phyloP scores from a whole-genome alignment of 2,888 invertebrate genomes.

The Dusona sp. region DNA sequence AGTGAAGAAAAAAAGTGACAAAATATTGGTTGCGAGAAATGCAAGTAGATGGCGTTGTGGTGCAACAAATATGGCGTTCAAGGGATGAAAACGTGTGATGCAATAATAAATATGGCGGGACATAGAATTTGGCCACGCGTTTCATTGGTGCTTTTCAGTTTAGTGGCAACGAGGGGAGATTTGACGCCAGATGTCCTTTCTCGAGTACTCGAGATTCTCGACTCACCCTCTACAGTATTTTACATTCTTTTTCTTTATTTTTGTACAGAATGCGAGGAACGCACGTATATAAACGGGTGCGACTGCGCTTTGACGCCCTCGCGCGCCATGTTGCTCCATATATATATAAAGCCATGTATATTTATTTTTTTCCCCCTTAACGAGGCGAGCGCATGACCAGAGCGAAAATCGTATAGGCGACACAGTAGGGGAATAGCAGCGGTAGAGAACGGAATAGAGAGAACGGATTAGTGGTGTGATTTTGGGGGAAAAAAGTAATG shows the following conservation, averaged over 20 bases:
- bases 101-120: slow-evolving; percentile 16
- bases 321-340: slow-evolving; percentile 23
- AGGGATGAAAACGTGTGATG: slow-evolving; percentile 18
- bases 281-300: slow-evolving; percentile 12
- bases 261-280: not conserved
- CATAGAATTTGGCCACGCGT: not conserved
- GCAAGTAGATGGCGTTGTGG: not conserved
- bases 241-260: not conserved
- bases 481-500: not conserved
- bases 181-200: slow-evolving; percentile 28
- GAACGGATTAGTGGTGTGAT: not conserved
- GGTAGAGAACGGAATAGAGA: slow-evolving; percentile 5
- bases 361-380: slow-evolving; percentile 36
- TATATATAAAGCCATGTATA: not conserved
- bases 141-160: slow-evolving; percentile 4
- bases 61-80: not conserved
- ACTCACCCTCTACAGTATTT: not conserved
- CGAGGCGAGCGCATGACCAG: slow-evolving; percentile 50
- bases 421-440: slow-evolving; percentile 47
- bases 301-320: slow-evolving; percentile 46
- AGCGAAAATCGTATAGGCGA: slow-evolving; percentile 18
- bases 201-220: not conserved
- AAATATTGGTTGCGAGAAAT: not conserved
- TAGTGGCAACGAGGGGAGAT: not conserved
- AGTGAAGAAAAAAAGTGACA: not conserved